These are phyloP conservation scores for Chymomyza costata DNA, from an alignment of 1,140 invertebrate species.

Conservation along the genomic window DNA sequence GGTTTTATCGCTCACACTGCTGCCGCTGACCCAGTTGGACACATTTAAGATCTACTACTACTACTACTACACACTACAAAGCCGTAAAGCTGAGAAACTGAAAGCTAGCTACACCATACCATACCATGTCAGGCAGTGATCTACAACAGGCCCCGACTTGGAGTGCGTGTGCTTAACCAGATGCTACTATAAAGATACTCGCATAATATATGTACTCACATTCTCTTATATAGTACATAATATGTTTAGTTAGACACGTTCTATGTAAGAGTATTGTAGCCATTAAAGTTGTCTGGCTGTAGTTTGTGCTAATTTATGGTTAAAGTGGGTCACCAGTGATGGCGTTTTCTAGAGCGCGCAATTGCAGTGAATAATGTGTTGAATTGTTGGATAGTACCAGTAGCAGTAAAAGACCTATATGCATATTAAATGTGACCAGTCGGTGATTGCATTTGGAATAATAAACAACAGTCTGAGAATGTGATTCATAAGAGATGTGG, in stretches of 20 bases:
- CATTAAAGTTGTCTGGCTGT: conserved; percentile 9
- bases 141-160: conserved; percentile 31
- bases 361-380: too few relatives aligned
- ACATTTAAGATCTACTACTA: too few relatives aligned
- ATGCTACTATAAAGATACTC: conserved; percentile 21
- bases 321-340: too few relatives aligned
- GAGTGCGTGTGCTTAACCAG: conserved; percentile 43
- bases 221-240: conserved; percentile 31
- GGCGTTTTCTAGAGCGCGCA: too few relatives aligned
- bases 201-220: conserved; percentile 17
- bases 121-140: conserved; percentile 21
- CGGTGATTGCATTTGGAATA: too few relatives aligned
- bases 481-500: too few relatives aligned
- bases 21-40: conserved; percentile 48
- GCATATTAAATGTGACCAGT: too few relatives aligned
- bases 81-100: too few relatives aligned
- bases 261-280: conserved; percentile 19
- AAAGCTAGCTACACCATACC: conserved; percentile 31
- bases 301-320: conserved; percentile 59
- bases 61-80: too few relatives aligned
- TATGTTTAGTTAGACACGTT: conserved; percentile 38
- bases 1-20: conserved; percentile 29
- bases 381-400: too few relatives aligned
- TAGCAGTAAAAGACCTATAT: too few relatives aligned
- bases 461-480: too few relatives aligned